Base-by-base conservation (phyloP, 2,888 invertebrate species). In the Oligia fasciuncula region DNA sequence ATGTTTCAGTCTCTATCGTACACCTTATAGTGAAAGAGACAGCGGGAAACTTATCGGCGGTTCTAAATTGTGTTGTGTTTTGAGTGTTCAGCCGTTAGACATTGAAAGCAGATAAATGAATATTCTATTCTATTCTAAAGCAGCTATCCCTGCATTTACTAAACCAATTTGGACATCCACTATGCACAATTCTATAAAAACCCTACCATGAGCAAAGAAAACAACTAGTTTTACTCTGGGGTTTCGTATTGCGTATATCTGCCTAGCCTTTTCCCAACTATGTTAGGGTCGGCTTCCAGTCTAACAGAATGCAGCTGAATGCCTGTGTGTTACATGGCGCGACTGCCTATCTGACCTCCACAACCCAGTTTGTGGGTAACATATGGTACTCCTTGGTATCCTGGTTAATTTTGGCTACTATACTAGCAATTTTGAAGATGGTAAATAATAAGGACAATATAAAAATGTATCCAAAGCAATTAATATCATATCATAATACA, bases 401-500 rank as follows among this genome's bases (percentile, higher is more conserved):
- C 5, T 46, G 9, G 3, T 46, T 17, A 14, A 57, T 60, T 35
- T 57, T 57, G 0, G 40, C 40, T 23, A 43, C 14, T 19, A n/a
- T 40, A 54, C 14, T 23, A 54, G 1, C n/a, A n/a, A 40, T 60
- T n/a, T 46, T 9, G 9, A 75, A 74, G 17, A 57, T 35, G 14
- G 3, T 65, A 54, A 46, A 19, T 71, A 40, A 19, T 51, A 40
- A 68, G 2, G 74, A 81, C 81, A 81, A 81, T 81, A 81, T 76
- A 54, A 13, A 43, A 67, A 68, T 69, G 69, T 76, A 81, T 70
- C 66, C 73, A 82, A 82, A 82, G 82, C 83, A 82, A 67, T n/a
- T 54, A 73, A 72, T 65, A 76, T 66, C 82, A 83, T 83, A 83
- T 83, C 83, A 74, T 73, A 73, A 66, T 73, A 67, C 65, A 46